Conservation (phyloP, 2,888 invertebrate species). For the Phengaris arion region DNA sequence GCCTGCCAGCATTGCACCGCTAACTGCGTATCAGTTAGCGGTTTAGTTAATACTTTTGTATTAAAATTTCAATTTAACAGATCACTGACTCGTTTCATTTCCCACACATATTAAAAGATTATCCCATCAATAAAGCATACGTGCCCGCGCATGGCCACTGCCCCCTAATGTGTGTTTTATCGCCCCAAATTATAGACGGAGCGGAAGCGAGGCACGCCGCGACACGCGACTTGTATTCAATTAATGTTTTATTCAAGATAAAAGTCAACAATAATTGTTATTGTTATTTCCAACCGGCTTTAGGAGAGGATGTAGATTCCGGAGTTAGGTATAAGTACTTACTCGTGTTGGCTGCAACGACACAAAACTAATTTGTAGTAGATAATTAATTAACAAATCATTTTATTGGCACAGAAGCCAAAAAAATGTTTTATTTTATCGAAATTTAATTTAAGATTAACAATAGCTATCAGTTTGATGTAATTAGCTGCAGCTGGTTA, state of each 20-base stretch:
- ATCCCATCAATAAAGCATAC: constrained; percentile 8
- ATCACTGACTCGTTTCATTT: constrained; percentile 3
- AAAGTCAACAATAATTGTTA: constrained; percentile 1
- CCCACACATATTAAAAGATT: constrained; percentile 18
- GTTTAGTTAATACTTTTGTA: too few relatives aligned
- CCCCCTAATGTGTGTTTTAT: constrained; percentile 22
- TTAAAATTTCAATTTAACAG: background rate
- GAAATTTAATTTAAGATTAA: too few relatives aligned
- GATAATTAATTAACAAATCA: too few relatives aligned
- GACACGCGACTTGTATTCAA: constrained; percentile 5
- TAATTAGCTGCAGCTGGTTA: too few relatives aligned
- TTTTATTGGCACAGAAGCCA: too few relatives aligned
- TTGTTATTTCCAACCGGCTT: background rate
- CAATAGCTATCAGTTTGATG: too few relatives aligned
- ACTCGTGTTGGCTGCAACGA: background rate
- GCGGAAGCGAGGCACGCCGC: background rate
- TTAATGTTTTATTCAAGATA: constrained; percentile 4
- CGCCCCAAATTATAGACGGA: background rate
- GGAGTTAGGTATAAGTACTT: background rate
- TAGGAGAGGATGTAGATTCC: background rate
- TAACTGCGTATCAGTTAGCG: too few relatives aligned
- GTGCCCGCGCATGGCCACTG: background rate
- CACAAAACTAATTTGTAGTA: too few relatives aligned
- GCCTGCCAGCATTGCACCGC: too few relatives aligned
- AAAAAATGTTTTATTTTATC: too few relatives aligned